These are phyloP conservation scores for Trematocara marginatum DNA, from an alignment of 2,113 vertebrate species.

Conservation along the genomic window DNA sequence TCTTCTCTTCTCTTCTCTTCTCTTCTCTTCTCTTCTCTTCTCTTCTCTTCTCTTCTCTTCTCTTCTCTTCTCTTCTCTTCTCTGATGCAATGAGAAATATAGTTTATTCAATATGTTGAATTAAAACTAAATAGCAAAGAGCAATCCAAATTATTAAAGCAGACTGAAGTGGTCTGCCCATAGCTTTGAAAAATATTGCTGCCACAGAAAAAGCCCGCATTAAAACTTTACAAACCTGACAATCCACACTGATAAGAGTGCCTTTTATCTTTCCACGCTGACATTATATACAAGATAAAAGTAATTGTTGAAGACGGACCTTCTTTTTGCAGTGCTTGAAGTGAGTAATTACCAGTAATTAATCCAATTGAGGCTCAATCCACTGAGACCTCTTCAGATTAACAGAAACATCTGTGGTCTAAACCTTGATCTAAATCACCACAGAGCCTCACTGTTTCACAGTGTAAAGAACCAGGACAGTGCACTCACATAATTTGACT, in stretches of 20 bases:
- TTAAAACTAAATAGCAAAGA: slow-evolving; percentile 19
- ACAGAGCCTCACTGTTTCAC: not conserved
- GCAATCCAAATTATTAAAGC: slow-evolving; percentile 25
- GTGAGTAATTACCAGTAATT: slow-evolving; percentile 61
- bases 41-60: not conserved
- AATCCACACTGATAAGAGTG: slow-evolving; percentile 12
- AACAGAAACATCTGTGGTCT: slow-evolving; percentile 43
- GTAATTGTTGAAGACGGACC: slow-evolving; percentile 42
- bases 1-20: not conserved
- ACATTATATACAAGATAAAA: slow-evolving; percentile 52
- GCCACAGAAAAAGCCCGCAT: not conserved
- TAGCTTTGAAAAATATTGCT: not conserved
- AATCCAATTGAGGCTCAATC: slow-evolving; percentile 50
- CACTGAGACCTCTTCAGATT: slow-evolving; percentile 43
- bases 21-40: not conserved
- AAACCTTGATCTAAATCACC: slow-evolving; percentile 50
- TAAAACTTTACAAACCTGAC: slow-evolving; percentile 24
- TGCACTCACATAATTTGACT: not conserved
- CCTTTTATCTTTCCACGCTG: slow-evolving; percentile 28
- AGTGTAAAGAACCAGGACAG: slow-evolving; percentile 21
- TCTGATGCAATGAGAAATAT: not conserved
- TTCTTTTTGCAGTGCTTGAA: slow-evolving; percentile 22
- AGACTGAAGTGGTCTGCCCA: slow-evolving; percentile 8
- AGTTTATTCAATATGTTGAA: not conserved
- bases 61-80: not conserved